These are phyloP conservation scores for Cynoglossus semilaevis DNA, from an alignment of 2,113 vertebrate species.

Conservation along the genomic window DNA sequence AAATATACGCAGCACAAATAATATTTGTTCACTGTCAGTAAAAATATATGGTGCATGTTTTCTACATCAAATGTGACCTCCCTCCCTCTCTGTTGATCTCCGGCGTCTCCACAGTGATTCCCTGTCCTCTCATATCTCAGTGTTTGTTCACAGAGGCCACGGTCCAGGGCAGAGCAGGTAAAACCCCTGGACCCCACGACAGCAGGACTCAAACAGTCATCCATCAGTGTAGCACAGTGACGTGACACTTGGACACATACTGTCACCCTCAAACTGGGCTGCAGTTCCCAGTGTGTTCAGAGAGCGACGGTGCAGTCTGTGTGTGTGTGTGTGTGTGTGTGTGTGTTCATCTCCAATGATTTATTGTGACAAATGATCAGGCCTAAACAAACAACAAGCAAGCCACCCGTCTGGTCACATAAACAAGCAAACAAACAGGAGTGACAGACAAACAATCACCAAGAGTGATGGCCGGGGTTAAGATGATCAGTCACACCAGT, in stretches of 20 bases:
- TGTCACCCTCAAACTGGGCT: conserved; percentile 26
- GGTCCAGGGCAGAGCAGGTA: conserved; percentile 42
- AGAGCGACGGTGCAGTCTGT: conserved; percentile 30
- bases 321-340: conserved; percentile 17
- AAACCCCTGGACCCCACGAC: conserved; percentile 60
- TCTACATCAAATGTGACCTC: conserved; percentile 1
- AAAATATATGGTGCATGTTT: neutral
- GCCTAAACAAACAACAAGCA: conserved; percentile 67
- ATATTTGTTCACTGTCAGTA: neutral
- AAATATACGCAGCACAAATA: too few relatives aligned
- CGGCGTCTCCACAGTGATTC: conserved; percentile 47
- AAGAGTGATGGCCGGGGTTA: conserved; percentile 28
- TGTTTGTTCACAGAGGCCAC: conserved; percentile 42
- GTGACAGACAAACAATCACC: conserved; percentile 51
- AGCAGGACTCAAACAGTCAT: conserved; percentile 67
- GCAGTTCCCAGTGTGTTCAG: conserved; percentile 30
- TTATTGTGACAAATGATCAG: conserved; percentile 73
- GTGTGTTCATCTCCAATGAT: conserved; percentile 49
- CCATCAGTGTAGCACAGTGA: conserved; percentile 48
- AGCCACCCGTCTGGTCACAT: conserved; percentile 51
- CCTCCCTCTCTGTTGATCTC: neutral
- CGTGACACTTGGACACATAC: conserved; percentile 41
- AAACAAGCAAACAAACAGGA: conserved; percentile 67
- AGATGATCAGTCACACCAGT: conserved; percentile 54
- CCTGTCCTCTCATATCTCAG: conserved; percentile 46